Evolutionary conservation across 2,113 vertebrate genomes (phyloP), one percentile per base, ranked within the genome.

Genomic region (Catharus minimus): DNA sequence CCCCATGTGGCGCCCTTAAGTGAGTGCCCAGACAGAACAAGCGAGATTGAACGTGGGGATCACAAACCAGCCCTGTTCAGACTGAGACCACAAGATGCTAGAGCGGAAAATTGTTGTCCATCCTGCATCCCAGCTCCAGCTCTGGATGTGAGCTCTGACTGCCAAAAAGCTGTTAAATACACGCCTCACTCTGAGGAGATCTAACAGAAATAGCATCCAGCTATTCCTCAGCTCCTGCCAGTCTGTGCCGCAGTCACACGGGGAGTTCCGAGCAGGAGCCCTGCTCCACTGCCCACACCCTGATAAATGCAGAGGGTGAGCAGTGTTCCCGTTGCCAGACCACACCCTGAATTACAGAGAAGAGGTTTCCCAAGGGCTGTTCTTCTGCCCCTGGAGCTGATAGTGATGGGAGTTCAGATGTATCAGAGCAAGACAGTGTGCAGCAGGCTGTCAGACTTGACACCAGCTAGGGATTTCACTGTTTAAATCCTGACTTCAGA

Each of bases 391-490:
- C 69, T 68, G 68, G 67, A 82, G 62, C 44, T n/a, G 38, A 61
- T 9, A 18, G 64, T 2, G 60, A 67, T 47, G 30, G 80, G 80
- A 78, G 69, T 68, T 92, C 86, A 68, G 82, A 86, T 26, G 62
- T 69, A 95, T 46, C 77, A 66, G 74, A 94, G 89, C 86, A 95
- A 87, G 84, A 65, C 46, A n/a, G 71, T 12, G 60, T 33, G 57
- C 89, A 76, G 93, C 81, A 93, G 84, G 57, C 88, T 95, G 92
- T 84, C 84, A 95, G 89, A 95, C 86, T 92, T 95, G 93, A 93
- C 81, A 89, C 47, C 47, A 87, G 69, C 86, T 83, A 95, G 88
- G 90, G 94, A 96, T 94, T 95, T 95, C 92, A 93, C 89, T 96
- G 90, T 95, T 96, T 88, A 82, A 94, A 92, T 92, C 60, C 81